A percentile compares a stretch with the other conserved stretches of the same genome.
Evolutionary conservation across 2,888 invertebrate species (phyloP).

Genomic region (Oscheius sp.): DNA sequence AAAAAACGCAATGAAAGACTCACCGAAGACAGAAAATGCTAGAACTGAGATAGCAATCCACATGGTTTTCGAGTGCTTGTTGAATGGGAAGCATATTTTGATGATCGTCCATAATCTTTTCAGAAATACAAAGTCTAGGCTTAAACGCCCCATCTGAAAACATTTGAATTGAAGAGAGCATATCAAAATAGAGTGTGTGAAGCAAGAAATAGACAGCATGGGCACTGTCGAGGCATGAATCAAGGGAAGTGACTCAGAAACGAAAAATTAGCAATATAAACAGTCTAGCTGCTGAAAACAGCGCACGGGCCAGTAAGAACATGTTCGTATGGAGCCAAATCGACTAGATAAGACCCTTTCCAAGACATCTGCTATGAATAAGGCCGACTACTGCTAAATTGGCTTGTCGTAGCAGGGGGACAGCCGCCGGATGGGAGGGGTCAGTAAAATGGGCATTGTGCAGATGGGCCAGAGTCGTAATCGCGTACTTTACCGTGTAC

Average conservation of each 20-base stretch:
- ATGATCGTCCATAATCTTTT: conserved; percentile 74
- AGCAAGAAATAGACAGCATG: background rate
- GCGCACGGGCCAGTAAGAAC: too few species aligned
- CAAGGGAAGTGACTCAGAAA: too few species aligned
- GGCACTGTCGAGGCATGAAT: background rate
- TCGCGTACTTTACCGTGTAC: background rate
- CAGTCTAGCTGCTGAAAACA: too few species aligned
- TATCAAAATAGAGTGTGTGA: background rate
- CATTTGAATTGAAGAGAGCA: background rate
- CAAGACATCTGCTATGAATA: too few species aligned
- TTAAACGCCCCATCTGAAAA: conserved; percentile 65
- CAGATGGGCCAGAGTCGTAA: background rate
- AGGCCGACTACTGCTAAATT: too few species aligned
- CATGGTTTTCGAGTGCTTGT: conserved; percentile 69
- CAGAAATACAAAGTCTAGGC: conserved; percentile 74
- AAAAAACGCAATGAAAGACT: background rate
- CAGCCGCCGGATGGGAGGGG: conserved; percentile 17
- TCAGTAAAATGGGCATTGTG: conserved; percentile 22
- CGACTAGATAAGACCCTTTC: too few species aligned
- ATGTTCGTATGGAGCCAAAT: too few species aligned
- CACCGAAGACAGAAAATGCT: conserved; percentile 73
- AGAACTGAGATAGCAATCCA: conserved; percentile 74
- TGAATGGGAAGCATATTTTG: conserved; percentile 74
- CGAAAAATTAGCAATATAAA: too few species aligned
- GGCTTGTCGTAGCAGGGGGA: conserved; percentile 3